Percentiles rank a stretch among this genome's conserved stretches.
These are phyloP conservation scores for Conger conger DNA, from an alignment of 2,113 vertebrate species.

Conservation along the genomic window DNA sequence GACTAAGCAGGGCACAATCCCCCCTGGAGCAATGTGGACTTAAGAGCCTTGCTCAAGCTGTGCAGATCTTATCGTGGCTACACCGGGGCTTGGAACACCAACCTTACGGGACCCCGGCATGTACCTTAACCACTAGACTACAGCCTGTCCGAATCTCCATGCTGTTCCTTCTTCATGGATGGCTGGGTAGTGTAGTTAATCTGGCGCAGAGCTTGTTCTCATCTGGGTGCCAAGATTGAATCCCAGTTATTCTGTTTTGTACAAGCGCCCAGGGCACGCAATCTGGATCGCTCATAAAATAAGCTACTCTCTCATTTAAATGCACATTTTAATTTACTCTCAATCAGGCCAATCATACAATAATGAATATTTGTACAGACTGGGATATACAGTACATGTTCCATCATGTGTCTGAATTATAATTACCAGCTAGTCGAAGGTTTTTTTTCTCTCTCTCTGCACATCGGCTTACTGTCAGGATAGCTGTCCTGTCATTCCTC, in stretches of 20 bases:
- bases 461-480: too few relatives aligned
- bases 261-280: not conserved
- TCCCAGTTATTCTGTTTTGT: not conserved
- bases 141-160: not conserved
- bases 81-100: too few relatives aligned
- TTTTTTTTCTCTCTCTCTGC: too few relatives aligned
- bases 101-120: too few relatives aligned
- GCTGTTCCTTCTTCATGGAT: not conserved
- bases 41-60: too few relatives aligned
- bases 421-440: too few relatives aligned
- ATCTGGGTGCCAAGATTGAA: not conserved
- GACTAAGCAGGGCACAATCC: too few relatives aligned
- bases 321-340: not conserved
- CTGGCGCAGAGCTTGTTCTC: not conserved
- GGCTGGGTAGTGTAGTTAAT: not conserved
- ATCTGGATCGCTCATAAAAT: not conserved
- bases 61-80: too few relatives aligned
- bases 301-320: not conserved
- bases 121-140: too few relatives aligned
- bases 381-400: too few relatives aligned
- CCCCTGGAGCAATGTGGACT: too few relatives aligned
- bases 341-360: not conserved
- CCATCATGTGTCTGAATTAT: too few relatives aligned
- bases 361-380: not conserved
- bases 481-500: not conserved